Base-by-base conservation (phyloP, 53 echinoderm and acorn worm species). In the Mesocentrotus franciscanus region DNA sequence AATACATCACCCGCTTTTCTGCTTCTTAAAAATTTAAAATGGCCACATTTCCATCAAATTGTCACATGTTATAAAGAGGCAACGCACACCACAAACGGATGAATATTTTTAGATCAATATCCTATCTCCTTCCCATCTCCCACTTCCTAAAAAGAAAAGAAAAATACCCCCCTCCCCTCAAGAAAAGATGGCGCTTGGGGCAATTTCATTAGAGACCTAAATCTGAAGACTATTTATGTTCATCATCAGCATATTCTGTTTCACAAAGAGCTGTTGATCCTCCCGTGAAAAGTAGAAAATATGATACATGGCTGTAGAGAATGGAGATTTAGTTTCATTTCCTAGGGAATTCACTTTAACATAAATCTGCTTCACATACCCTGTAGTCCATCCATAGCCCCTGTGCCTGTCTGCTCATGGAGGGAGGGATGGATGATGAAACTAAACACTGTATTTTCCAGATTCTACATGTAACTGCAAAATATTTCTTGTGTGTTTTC, bases 241-340 rank as follows among this genome's bases (percentile, higher is more conserved):
- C 87, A 33, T 87, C 87, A 57, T 58, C 27, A 87, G 24, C 12
- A 58, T 58, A 87, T 87, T 87, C 12, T 56, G 58, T 58, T 87
- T 87, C 87, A 87, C 85, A 85, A 56, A 85, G 87, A 87, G 87
- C 87, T 27, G 32, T 27, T 2, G 4, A 87, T 87, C 2, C 55
- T 27, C 7, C 24, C 24, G n/a, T 12, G 20, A 84, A 22, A 49
- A 84, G 84, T 42, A 49, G 42, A 84, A n/a, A n/a, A 55, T 87
- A 87, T 87, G 87, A 84, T 58, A 10, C 87, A 58, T 57, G 87
- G 87, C 87, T 87, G 87, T 13, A 58, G 26, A 87, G 58, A 57
- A n/a, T 59, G 10, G n/a, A 87, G 87, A 58, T 87, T 12, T 0
- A 27, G 58, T 87, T 87, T 87, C 87, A 57, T n/a, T 58, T 58